These are phyloP conservation scores for Nymphicus hollandicus DNA, from an alignment of 2,113 vertebrate genomes.

Conservation along the genomic window DNA sequence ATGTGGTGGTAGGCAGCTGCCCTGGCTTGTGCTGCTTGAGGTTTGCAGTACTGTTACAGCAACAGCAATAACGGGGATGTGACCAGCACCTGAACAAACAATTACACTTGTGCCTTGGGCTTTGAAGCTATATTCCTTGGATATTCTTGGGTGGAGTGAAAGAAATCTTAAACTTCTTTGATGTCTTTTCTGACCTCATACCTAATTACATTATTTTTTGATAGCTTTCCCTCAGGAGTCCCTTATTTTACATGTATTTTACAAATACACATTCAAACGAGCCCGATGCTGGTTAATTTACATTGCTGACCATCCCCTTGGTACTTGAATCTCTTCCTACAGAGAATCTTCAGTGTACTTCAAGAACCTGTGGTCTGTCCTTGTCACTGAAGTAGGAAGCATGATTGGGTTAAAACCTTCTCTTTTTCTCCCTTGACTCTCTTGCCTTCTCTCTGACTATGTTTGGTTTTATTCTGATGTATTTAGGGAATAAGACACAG, in stretches of 20 bases:
- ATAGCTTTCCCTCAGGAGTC: neutral
- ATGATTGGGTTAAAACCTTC: neutral
- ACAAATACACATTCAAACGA: neutral
- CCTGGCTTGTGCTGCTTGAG: neutral
- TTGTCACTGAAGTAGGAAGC: neutral
- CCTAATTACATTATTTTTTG: neutral
- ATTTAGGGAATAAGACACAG: neutral
- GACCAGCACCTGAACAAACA: slow-evolving; percentile 25
- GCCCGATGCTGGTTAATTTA: neutral
- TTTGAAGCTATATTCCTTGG: neutral
- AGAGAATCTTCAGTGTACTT: neutral
- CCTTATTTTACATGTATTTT: neutral
- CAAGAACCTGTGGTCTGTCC: neutral
- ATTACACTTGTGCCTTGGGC: neutral
- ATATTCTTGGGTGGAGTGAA: neutral
- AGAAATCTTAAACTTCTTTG: slow-evolving; percentile 16
- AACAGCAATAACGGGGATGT: neutral
- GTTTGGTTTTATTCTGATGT: neutral
- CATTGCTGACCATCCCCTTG: neutral
- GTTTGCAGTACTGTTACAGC: neutral
- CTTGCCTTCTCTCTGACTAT: neutral
- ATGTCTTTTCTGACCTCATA: neutral
- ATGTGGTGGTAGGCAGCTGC: neutral
- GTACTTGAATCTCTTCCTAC: neutral
- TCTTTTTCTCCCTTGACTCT: neutral